These are phyloP conservation scores for Podiceps cristatus DNA, from an alignment of 2,113 vertebrate species.

Conservation along the genomic window DNA sequence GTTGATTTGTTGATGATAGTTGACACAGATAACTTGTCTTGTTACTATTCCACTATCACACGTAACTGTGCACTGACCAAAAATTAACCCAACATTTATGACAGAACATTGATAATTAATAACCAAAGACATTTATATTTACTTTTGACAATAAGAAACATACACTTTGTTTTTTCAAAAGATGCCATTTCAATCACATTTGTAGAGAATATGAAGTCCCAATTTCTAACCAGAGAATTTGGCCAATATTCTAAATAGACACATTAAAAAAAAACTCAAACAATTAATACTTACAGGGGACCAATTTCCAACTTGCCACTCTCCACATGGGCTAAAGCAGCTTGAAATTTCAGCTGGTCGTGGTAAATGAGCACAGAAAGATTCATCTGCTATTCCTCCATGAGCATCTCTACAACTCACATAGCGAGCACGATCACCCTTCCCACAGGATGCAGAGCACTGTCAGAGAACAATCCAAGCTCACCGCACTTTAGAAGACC, in stretches of 20 bases:
- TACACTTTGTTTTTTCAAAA: not conserved
- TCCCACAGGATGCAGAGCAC: constrained; percentile 94
- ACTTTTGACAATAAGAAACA: not conserved
- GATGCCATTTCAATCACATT: not conserved
- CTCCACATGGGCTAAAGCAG: constrained; percentile 92
- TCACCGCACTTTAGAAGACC: not conserved
- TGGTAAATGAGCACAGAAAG: constrained; percentile 83
- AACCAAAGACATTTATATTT: not conserved
- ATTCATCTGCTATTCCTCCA: constrained; percentile 87
- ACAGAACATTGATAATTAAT: not conserved
- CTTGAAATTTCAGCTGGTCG: constrained; percentile 84
- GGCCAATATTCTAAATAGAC: not conserved
- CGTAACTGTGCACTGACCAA: constrained; percentile 89
- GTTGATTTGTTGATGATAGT: constrained; percentile 86
- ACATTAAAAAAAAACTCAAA: not conserved
- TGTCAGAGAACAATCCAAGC: constrained; percentile 67
- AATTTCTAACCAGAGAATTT: not conserved
- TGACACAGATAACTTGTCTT: constrained; percentile 88
- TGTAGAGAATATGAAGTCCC: not conserved
- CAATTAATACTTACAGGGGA: constrained; percentile 85
- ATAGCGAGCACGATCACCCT: constrained; percentile 88
- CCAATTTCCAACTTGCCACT: constrained; percentile 92
- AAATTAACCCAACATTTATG: constrained; percentile 42
- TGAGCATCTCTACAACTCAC: constrained; percentile 91
- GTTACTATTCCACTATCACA: constrained; percentile 86